Base-by-base conservation (phyloP, 2,888 invertebrate species). In the Athalia cordata region DNA sequence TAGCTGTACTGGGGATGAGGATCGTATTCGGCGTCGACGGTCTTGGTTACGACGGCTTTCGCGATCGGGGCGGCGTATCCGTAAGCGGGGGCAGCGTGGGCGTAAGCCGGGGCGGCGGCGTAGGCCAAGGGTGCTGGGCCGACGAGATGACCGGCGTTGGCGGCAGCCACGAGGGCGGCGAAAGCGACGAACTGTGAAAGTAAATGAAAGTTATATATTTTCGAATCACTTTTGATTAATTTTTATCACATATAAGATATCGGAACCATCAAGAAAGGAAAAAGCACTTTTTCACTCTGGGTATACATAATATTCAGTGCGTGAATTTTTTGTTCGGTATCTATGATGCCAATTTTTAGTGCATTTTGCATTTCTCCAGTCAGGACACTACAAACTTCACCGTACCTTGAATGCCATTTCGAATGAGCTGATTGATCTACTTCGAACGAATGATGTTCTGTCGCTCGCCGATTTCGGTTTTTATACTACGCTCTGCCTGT, bases 101-200 rank as follows among this genome's bases (percentile, higher is more conserved):
- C 66, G 29, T 75, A 75, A 15, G 75, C 52, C 75, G 62, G 29
- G 43, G 62, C 62, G 13, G 75, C 90, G 65, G 91, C 29, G 29
- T 75, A 75, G 50, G 75, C 52, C 75, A 75, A 29, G 43, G 62
- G 75, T 15, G 75, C 90, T 67, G 91, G 90, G 8, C 89, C 87
- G 64, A 29, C 29, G 29, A 91, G 87, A 11, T 89, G 82, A 47
- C 90, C 92, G 1, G 91, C 91, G 79, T 92, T 92, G 11, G 92
- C 91, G 49, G 88, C 81, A 3, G 91, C 91, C 83, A 91, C 4
- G 90, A 90, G 4, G 88, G 87, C 0, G 89, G 90, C 11, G 92
- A 88, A 72, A 76, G 90, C 82, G 82, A 87, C 82, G 67, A 92
- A 83, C 92, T 92, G 86, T 61, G 86, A 84, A 81, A 76, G 55